Conservation (phyloP, 2,888 invertebrate genomes). For the Aleiodes leptofemur region DNA sequence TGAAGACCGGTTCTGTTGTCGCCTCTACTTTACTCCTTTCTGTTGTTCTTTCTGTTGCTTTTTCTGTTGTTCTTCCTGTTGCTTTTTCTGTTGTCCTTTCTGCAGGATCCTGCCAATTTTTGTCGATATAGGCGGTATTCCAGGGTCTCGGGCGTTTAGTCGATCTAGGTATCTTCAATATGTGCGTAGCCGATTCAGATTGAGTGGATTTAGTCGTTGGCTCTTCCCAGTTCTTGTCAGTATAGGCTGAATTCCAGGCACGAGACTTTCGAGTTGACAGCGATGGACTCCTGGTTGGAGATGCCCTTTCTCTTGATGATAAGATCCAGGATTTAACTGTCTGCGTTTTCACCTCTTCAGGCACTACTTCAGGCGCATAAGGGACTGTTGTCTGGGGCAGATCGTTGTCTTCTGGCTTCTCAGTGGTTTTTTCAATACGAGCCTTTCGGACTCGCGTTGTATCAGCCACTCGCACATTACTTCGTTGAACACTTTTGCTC, state of each 20-base stretch:
- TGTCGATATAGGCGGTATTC: slow-evolving; percentile 52
- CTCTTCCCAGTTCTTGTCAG: slow-evolving; percentile 52
- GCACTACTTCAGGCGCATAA: slow-evolving; percentile 26
- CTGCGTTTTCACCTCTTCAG: slow-evolving; percentile 42
- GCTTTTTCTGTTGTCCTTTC: slow-evolving; percentile 9
- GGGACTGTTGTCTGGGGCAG: slow-evolving; percentile 42
- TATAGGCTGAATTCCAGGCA: slow-evolving; percentile 47
- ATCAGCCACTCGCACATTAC: slow-evolving; percentile 25
- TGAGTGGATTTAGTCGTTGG: slow-evolving; percentile 31
- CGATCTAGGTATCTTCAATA: slow-evolving; percentile 29
- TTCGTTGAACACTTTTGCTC: slow-evolving; percentile 37
- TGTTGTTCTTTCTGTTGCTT: slow-evolving; percentile 12
- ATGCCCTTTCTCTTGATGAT: slow-evolving; percentile 46
- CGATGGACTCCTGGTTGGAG: slow-evolving; percentile 43
- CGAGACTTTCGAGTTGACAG: slow-evolving; percentile 49
- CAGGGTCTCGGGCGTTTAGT: slow-evolving; percentile 51
- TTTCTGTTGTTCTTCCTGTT: slow-evolving; percentile 14
- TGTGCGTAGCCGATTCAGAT: not conserved
- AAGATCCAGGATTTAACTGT: slow-evolving; percentile 39
- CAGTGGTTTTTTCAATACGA: slow-evolving; percentile 31
- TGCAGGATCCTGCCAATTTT: slow-evolving; percentile 52
- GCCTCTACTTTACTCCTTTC: slow-evolving; percentile 45
- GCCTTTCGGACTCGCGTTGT: slow-evolving; percentile 31
- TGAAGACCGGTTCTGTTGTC: not conserved
- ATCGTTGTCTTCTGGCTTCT: slow-evolving; percentile 38